A percentile compares a stretch with the other conserved stretches of the same genome.
Evolutionary conservation across 2,113 vertebrate genomes (phyloP).

Genomic region (Oxyruncus cristatus): DNA sequence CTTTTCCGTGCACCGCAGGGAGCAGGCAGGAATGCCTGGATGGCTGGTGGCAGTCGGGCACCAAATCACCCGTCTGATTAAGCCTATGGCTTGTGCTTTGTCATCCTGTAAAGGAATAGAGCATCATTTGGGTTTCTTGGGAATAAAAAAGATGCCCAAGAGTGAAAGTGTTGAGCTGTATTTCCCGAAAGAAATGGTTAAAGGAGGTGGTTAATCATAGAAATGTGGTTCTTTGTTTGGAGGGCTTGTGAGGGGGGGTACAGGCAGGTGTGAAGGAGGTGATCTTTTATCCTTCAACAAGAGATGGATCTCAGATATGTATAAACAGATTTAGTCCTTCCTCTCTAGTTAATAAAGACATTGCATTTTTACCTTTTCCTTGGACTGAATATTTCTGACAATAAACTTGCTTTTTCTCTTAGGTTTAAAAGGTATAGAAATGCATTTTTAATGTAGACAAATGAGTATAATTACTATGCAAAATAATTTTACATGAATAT

Average conservation of each 20-base stretch:
- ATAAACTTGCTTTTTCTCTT: background rate
- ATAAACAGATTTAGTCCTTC: background rate
- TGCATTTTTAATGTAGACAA: background rate
- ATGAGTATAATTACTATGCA: background rate
- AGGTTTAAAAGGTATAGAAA: background rate
- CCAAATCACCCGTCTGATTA: background rate
- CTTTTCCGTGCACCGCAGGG: accelerated
- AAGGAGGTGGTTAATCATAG: background rate
- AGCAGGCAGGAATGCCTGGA: background rate
- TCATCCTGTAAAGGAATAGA: background rate
- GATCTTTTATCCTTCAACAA: background rate
- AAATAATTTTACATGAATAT: background rate
- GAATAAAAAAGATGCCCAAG: background rate
- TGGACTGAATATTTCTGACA: background rate
- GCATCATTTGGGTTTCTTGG: background rate
- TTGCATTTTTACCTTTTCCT: background rate
- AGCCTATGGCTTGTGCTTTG: background rate
- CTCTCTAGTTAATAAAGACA: background rate
- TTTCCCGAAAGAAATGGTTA: background rate
- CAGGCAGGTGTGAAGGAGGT: background rate
- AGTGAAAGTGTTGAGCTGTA: background rate
- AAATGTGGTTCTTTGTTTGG: background rate
- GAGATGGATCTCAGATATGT: background rate
- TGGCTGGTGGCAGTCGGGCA: background rate
- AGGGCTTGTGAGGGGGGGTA: background rate